Percentiles rank a stretch among this genome's conserved stretches.
Conservation (phyloP, 2,888 invertebrate genomes). For the Caenorhabditis imperialis region DNA sequence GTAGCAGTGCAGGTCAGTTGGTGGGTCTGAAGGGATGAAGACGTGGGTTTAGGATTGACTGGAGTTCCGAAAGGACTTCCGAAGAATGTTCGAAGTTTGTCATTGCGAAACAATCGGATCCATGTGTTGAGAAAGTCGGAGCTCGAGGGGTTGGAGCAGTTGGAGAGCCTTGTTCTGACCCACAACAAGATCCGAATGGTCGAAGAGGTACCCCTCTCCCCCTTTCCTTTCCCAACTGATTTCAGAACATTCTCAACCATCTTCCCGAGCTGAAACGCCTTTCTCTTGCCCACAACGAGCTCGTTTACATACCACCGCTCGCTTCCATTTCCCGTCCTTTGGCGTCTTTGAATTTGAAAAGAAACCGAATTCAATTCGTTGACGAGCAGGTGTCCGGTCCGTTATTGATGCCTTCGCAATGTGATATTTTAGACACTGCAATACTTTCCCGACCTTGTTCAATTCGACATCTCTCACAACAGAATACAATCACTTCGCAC, state of each 20-base stretch:
- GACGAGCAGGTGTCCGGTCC: constrained; percentile 55
- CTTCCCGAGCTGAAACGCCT: constrained; percentile 54
- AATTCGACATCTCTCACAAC: constrained; percentile 72
- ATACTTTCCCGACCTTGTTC: constrained; percentile 61
- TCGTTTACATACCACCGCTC: constrained; percentile 49
- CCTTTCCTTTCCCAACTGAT: background rate
- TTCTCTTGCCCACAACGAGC: constrained; percentile 53
- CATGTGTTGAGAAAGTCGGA: constrained; percentile 25
- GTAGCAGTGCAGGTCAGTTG: constrained; percentile 34
- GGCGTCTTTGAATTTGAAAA: constrained; percentile 58
- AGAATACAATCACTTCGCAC: constrained; percentile 60
- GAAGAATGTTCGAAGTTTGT: constrained; percentile 1
- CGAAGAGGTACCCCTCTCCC: constrained; percentile 52
- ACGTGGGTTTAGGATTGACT: constrained; percentile 20
- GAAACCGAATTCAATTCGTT: constrained; percentile 53
- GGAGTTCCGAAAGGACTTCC: constrained; percentile 24
- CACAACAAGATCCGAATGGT: constrained; percentile 50
- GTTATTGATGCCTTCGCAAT: constrained; percentile 20
- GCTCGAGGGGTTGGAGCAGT: constrained; percentile 22
- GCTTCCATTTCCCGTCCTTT: constrained; percentile 26
- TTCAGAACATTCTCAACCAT: constrained; percentile 71
- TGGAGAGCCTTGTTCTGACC: constrained; percentile 55
- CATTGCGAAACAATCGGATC: constrained; percentile 48
- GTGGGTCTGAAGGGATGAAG: background rate
- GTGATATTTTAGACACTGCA: constrained; percentile 30